Conservation (phyloP, 92 coral and sea anemone species). For the Meandrina meandrites region DNA sequence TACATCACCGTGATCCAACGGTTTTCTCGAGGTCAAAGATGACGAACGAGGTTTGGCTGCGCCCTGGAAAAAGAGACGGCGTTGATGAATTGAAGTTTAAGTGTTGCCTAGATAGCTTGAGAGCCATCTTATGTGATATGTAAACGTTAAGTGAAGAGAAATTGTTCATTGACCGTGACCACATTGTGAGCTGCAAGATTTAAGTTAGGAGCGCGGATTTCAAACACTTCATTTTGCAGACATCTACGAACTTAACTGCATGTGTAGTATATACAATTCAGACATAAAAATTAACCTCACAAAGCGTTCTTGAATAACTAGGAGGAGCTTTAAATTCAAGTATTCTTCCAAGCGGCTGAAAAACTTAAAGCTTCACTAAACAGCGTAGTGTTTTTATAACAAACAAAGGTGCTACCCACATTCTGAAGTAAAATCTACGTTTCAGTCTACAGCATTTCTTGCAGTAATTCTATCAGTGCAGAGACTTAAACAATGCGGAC, state of each 20-base stretch:
- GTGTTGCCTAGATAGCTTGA: neutral
- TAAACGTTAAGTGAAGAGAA: neutral
- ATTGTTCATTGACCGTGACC: neutral
- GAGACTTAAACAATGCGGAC: neutral
- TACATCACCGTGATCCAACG: conserved; percentile 75
- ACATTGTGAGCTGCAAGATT: neutral
- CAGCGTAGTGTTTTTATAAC: neutral
- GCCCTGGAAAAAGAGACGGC: conserved; percentile 30
- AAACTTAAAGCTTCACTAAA: neutral
- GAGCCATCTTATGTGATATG: neutral
- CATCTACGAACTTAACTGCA: neutral
- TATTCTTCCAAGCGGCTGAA: neutral
- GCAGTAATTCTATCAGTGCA: neutral
- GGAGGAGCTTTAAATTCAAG: neutral
- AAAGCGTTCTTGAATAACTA: neutral
- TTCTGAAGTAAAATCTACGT: neutral
- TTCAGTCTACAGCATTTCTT: neutral
- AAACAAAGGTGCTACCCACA: neutral
- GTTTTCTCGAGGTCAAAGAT: conserved; percentile 55
- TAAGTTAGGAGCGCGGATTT: neutral
- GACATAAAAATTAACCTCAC: neutral
- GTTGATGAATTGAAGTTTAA: neutral
- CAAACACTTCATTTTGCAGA: neutral
- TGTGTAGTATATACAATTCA: neutral
- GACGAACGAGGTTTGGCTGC: conserved; percentile 62